Base-by-base conservation (phyloP, 2,888 invertebrate genomes). In the Drosophila nr. fundita region DNA sequence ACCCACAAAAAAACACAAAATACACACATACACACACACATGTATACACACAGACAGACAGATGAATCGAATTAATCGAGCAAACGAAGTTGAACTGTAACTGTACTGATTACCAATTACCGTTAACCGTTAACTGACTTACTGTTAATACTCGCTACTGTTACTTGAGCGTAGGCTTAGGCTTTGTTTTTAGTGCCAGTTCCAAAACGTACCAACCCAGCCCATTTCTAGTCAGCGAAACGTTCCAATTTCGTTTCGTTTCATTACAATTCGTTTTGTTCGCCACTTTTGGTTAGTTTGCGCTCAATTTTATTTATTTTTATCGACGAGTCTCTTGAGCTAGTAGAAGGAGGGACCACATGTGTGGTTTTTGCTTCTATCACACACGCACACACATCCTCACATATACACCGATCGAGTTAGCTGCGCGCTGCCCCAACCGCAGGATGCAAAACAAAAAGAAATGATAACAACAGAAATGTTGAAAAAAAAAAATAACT, bases 51-150 rank as follows among this genome's bases (percentile, higher is more conserved):
- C 40, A 72, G 48, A 58, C 48, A 66, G 49, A 66, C 61, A 64
- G 45, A 55, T 55, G 21, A 24, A 34, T 34, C 34, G 53, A 45
- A 67, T 52, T n/a, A 38, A 10, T 30, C n/a, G 30, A 62, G 50
- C 42, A 67, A 50, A 57, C 45, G 61, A 68, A 53, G 65, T 34
- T 58, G 36, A 73, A 79, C 67, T 81, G 78, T 68, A 77, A 82
- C 87, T 84, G 87, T 83, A 82, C 82, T 87, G 82, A 82, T 85
- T 85, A 81, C 82, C 82, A 71, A 82, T 78, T 78, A 86, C 83
- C 80, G 76, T 59, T 76, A 53, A 80, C 52, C 52, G 63, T 62
- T 76, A 59, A 76, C 49, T 62, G 78, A 61, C 73, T 53, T 40
- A 73, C 64, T 73, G 59, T 73, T 68, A 59, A 52, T 63, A 66